phyloP scores from a whole-genome alignment of 2,888 invertebrate genomes.

The Venusia cambrica region DNA sequence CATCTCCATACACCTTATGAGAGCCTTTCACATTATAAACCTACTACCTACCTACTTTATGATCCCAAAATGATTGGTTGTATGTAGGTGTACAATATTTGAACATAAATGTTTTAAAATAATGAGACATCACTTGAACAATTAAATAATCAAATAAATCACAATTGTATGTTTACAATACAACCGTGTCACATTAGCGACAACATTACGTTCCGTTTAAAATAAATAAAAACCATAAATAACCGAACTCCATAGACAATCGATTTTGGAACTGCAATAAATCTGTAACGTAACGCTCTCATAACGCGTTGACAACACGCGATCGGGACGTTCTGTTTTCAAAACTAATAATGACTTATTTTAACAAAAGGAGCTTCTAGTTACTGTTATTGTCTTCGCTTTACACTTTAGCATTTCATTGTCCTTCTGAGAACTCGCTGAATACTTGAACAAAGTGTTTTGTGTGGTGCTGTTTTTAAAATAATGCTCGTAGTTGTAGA shows the following conservation, averaged over 20 bases:
- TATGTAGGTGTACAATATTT: too few species aligned
- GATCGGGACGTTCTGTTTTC: slow-evolving; percentile 40
- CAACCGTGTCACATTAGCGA: slow-evolving; percentile 22
- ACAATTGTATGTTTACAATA: slow-evolving; percentile 24
- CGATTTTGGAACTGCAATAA: slow-evolving; percentile 38
- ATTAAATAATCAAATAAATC: slow-evolving; percentile 16
- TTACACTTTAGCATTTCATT: slow-evolving; percentile 25
- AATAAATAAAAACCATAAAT: slow-evolving; percentile 32
- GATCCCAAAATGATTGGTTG: too few species aligned
- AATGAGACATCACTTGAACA: slow-evolving; percentile 16
- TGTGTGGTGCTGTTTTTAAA: slow-evolving; percentile 64
- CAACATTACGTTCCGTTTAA: slow-evolving; percentile 15
- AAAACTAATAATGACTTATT: slow-evolving; percentile 47
- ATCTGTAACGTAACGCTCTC: slow-evolving; percentile 30
- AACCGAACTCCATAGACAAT: slow-evolving; percentile 32
- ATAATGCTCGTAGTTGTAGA: slow-evolving; percentile 38
- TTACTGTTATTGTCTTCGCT: slow-evolving; percentile 25
- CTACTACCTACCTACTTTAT: too few species aligned
- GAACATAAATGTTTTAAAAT: slow-evolving; percentile 1
- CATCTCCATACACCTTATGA: too few species aligned
- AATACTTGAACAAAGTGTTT: slow-evolving; percentile 40
- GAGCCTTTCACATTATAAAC: too few species aligned
- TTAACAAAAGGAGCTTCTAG: slow-evolving; percentile 34
- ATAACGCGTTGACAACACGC: slow-evolving; percentile 33
- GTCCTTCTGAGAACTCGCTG: slow-evolving; percentile 50